Evolutionary conservation across 2,797 vertebrate genomes (phyloP).

Genomic region (Pterois miles): DNA sequence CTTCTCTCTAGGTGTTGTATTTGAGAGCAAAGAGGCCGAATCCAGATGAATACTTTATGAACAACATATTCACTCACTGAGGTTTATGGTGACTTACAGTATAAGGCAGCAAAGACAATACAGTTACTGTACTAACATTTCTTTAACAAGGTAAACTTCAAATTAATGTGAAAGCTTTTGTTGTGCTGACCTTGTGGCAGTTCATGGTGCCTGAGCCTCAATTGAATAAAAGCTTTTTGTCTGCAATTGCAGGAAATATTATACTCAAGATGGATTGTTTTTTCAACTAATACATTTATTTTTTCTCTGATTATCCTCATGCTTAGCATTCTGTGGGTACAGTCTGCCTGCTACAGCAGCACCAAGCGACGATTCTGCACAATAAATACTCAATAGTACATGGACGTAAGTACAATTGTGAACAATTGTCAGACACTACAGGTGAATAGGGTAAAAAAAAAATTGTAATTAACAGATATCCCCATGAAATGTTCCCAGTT

Average conservation of each 20-base stretch:
- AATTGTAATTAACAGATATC: too few relatives aligned
- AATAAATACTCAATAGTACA: not conserved
- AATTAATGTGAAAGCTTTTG: not conserved
- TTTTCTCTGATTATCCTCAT: not conserved
- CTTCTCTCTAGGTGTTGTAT: not conserved
- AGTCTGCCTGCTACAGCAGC: conserved; percentile 2
- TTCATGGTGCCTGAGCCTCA: not conserved
- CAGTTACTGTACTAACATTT: too few relatives aligned
- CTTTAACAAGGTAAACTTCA: not conserved
- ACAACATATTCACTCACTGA: not conserved
- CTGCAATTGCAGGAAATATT: not conserved
- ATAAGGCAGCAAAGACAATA: not conserved
- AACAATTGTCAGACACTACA: not conserved
- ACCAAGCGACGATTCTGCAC: conserved; percentile 4
- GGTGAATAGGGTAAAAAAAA: too few relatives aligned
- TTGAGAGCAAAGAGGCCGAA: not conserved
- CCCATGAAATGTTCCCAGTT: too few relatives aligned
- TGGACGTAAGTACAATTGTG: not conserved
- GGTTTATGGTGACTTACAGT: not conserved
- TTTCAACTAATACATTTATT: not conserved
- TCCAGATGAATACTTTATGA: not conserved
- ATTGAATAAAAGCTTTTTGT: not conserved
- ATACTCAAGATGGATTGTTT: not conserved
- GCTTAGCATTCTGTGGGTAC: not conserved
- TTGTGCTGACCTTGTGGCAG: not conserved